These are phyloP conservation scores for Tupiocoris notatus DNA, from an alignment of 2,888 invertebrate genomes.

Conservation along the genomic window DNA sequence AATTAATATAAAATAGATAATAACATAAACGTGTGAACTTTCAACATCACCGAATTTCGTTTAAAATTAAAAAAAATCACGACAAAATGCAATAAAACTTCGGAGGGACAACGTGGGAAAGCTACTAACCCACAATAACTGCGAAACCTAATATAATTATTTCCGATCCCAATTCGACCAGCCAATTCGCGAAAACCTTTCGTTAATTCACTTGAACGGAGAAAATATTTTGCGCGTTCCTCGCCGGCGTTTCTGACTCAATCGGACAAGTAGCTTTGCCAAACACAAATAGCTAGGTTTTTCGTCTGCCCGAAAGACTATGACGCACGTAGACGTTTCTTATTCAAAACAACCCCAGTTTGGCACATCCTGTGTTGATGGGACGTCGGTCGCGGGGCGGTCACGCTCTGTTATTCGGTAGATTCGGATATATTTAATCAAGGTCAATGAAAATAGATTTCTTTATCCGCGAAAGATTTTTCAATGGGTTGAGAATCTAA, in stretches of 20 bases:
- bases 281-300: background rate
- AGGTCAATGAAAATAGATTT: conserved; percentile 1
- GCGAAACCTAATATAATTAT: too few relatives aligned
- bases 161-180: too few relatives aligned
- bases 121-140: too few relatives aligned
- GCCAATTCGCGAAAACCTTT: too few relatives aligned
- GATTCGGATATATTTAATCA: background rate
- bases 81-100: too few relatives aligned
- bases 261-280: background rate
- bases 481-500: background rate
- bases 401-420: background rate
- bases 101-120: too few relatives aligned
- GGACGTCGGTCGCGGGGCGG: background rate
- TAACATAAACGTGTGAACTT: too few relatives aligned
- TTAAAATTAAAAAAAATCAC: too few relatives aligned
- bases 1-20: too few relatives aligned
- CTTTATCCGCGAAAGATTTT: background rate
- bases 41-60: too few relatives aligned
- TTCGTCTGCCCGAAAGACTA: background rate
- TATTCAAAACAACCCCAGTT: conserved; percentile 4
- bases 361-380: background rate
- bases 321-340: conserved; percentile 3
- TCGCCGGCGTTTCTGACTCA: background rate
- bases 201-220: too few relatives aligned
- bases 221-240: background rate